Evolutionary conservation across 2,888 invertebrate species (phyloP), one percentile per base, ranked within the genome.

Genomic region (Noctua janthina): DNA sequence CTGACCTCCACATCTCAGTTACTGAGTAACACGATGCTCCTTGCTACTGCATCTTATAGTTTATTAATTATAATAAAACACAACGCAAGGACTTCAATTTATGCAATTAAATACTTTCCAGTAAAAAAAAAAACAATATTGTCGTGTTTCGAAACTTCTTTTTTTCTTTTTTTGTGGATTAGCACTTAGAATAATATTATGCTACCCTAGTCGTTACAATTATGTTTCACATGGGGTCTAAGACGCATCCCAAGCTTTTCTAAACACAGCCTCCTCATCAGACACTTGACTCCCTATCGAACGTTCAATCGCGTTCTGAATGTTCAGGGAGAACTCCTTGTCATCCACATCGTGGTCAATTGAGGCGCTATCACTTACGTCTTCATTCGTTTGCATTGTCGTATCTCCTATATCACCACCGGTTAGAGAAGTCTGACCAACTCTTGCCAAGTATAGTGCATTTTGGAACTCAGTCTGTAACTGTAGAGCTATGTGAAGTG

Each of bases 361-460:
- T 6, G 78, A 67, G n/a, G 54, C 67, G 59, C 51, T 51, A 8
- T 77, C 80, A 67, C 43, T 77, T 0, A 20, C 4, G 3, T 59
- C 84, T 39, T 83, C 78, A 43, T 35, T n/a, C 20, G 35, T 59
- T 43, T 51, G 56, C 8, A n/a, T 59, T 13, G 6, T 46, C 13
- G 4, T n/a, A 1, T 20, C 77, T 80, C 67, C 83, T 39, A n/a
- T 20, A 4, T 75, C 54, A 29, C 29, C 64, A 29, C 35, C 43
- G 20, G 43, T 4, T 11, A 23, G n/a, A 43, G 56, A 59, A 20
- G 23, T 59, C 4, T 35, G 67, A 51, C 39, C 49, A 17, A 80
- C 67, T 78, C 78, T 80, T n/a, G 80, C 51, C 35, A 83, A 15
- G 15, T 77, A 83, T n/a, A 83, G 17, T 54, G 84, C 10, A 51